These are phyloP conservation scores for Ceratosolen fusciceps DNA, from an alignment of 1,140 invertebrate genomes.

Conservation along the genomic window DNA sequence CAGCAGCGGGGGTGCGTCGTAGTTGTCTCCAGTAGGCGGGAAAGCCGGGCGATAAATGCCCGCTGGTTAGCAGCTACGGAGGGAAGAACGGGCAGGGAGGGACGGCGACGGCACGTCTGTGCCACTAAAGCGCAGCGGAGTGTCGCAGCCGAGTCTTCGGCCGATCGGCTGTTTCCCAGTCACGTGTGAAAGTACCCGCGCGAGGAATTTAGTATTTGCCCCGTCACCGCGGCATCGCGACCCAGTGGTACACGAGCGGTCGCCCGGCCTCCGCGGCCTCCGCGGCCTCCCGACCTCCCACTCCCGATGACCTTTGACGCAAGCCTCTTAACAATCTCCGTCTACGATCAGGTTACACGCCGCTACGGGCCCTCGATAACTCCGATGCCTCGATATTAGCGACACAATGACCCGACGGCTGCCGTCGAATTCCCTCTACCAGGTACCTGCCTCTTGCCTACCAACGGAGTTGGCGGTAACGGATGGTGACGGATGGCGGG, in stretches of 20 bases:
- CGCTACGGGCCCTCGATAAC: not conserved
- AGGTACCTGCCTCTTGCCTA: no score
- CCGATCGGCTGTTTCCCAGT: conserved; percentile 62
- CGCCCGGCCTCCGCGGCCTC: conserved; percentile 51
- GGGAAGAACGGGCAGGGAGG: not conserved
- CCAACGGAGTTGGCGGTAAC: no score
- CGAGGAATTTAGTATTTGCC: conserved; percentile 55
- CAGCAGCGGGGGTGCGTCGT: no score
- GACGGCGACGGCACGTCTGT: not conserved
- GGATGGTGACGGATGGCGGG: no score
- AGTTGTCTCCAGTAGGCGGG: no score
- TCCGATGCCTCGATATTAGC: conserved; percentile 4
- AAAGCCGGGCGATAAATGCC: no score
- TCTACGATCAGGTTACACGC: not conserved
- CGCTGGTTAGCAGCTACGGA: no score
- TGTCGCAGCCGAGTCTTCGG: conserved; percentile 46
- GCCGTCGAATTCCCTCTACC: no score
- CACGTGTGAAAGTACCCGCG: conserved; percentile 65
- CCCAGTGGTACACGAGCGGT: no score
- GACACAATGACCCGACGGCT: conserved; percentile 10
- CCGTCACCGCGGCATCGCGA: no score
- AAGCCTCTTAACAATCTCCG: not conserved
- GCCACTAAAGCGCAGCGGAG: not conserved
- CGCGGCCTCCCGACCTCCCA: not conserved
- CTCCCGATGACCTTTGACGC: conserved; percentile 59